Evolutionary conservation across 2,797 vertebrate species (phyloP).

Genomic region (Epinephelus malabaricus): DNA sequence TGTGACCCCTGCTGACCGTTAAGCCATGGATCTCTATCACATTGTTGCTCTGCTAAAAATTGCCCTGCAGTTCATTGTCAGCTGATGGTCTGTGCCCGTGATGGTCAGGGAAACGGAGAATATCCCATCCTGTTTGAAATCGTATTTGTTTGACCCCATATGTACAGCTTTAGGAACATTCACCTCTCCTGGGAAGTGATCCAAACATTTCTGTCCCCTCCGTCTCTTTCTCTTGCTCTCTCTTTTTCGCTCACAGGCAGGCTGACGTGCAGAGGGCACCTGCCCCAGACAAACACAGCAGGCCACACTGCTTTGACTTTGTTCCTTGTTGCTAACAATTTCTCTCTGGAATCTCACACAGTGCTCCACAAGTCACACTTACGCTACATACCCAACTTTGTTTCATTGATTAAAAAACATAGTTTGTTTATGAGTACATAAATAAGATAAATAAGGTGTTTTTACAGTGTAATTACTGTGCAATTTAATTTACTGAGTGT

Average conservation of each 20-base stretch:
- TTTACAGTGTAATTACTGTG: background rate
- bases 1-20: constrained; percentile 8
- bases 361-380: background rate
- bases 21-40: background rate
- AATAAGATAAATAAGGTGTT: background rate
- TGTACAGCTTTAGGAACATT: constrained; percentile 46
- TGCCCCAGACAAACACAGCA: constrained; percentile 57
- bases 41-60: constrained; percentile 3
- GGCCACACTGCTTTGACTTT: constrained; percentile 57
- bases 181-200: constrained; percentile 57
- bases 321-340: constrained; percentile 14
- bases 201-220: constrained; percentile 51
- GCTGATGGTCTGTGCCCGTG: constrained; percentile 1
- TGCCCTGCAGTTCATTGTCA: background rate
- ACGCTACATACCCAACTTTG: background rate
- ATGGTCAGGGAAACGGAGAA: background rate
- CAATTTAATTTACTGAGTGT: background rate
- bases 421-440: background rate
- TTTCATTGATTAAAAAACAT: background rate
- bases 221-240: constrained; percentile 16
- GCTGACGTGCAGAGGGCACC: constrained; percentile 68
- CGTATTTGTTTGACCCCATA: constrained; percentile 21
- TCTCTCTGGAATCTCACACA: constrained; percentile 17
- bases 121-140: background rate
- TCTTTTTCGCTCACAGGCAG: constrained; percentile 13